Evolutionary conservation across 1,140 invertebrate genomes (phyloP), one percentile per base, ranked within the genome.

Genomic region (Lepidostoma basale): DNA sequence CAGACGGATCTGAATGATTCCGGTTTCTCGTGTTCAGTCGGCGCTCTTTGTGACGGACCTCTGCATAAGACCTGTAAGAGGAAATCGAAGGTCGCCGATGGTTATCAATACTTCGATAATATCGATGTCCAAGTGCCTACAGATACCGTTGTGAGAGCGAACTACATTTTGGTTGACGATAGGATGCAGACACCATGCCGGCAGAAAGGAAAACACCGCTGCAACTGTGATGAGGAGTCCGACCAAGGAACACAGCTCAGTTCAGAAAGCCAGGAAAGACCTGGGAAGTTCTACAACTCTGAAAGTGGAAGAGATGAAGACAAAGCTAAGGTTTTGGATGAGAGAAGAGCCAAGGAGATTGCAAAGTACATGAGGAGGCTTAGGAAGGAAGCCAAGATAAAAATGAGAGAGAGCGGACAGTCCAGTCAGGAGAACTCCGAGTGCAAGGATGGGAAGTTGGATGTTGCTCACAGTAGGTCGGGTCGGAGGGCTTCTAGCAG

Each of bases 161-260:
- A 67, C 26, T 73, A 63, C 62, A 22, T 79, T 33, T 72, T 90
- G 28, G 78, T 89, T 23, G 89, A 91, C 74, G 90, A 91, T 71
- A 82, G 89, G 59, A 86, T 91, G 83, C 85, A 88, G 67, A 88
- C 87, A 3, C 82, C 84, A 1, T 92, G 89, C 78, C 87, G 87
- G 60, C 84, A 88, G 69, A 88, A 87, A 39, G 90, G 90, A 0
- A 92, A 92, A 74, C 88, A 90, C 70, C 86, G 87, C 67, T 90
- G 88, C 78, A 84, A 77, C 26, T 88, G 85, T 73, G 86, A 88
- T 70, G 86, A 87, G 20, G 86, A 88, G 68, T 81, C 80, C 0
- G 81, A 79, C 45, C 68, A 69, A 65, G 76, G 78, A 25, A 30
- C 5, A 6, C 9, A 76, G 25, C 25, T 28, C n/a, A n/a, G n/a